Evolutionary conservation across 2,113 vertebrate species (phyloP).

Genomic region (Lagenorhynchus albirostris): DNA sequence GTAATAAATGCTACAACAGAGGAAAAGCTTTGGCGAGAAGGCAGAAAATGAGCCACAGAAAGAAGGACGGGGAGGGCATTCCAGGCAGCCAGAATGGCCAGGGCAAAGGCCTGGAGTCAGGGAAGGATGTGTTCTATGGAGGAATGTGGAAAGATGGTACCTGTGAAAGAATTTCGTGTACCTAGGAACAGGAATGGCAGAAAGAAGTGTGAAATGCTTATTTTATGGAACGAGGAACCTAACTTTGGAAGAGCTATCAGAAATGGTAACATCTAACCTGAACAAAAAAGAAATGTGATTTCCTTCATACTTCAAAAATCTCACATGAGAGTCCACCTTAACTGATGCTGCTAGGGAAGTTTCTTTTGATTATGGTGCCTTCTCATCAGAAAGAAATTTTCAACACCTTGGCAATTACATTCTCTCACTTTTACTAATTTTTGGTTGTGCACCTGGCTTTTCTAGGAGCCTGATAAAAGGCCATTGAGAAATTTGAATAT

Average conservation of each 20-base stretch:
- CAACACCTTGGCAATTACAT: constrained; percentile 19
- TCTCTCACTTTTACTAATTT: constrained; percentile 27
- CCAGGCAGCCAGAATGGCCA: background rate
- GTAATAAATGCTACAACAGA: background rate
- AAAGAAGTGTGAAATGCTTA: background rate
- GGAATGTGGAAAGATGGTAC: no score
- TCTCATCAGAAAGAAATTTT: background rate
- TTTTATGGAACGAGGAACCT: background rate
- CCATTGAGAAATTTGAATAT: background rate
- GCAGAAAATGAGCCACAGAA: background rate
- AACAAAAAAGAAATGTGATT: background rate
- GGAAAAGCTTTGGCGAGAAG: background rate
- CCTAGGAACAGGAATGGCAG: background rate
- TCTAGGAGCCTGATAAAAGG: background rate
- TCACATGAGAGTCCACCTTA: background rate
- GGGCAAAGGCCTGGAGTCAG: background rate
- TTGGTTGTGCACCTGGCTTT: constrained; percentile 33
- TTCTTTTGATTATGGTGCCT: background rate
- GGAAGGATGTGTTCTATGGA: background rate
- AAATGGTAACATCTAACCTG: background rate
- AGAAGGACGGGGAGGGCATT: background rate
- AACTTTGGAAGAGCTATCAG: constrained; percentile 5
- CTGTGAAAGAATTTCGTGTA: background rate
- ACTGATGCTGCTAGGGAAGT: background rate
- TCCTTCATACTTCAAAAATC: constrained; percentile 33